phyloP scores from a whole-genome alignment of 2,888 invertebrate species.

The Apotomis capreana region DNA sequence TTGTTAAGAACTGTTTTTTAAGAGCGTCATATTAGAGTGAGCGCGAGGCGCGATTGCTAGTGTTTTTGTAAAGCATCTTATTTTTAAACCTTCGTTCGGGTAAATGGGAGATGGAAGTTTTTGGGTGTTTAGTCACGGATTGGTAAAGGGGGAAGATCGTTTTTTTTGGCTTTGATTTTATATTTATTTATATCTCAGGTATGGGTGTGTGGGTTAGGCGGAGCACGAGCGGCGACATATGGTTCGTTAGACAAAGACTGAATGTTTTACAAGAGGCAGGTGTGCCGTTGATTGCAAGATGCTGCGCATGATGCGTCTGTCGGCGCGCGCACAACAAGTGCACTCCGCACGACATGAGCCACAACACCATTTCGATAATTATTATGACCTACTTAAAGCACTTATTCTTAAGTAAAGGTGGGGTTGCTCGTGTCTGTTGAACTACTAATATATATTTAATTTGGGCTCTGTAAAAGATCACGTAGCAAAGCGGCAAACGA shows the following conservation, averaged over 20 bases:
- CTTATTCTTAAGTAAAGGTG: too few relatives aligned
- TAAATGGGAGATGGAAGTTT: conserved; percentile 72
- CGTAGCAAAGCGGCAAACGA: too few relatives aligned
- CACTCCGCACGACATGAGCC: conserved; percentile 7
- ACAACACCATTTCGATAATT: conserved; percentile 8
- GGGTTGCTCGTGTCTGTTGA: too few relatives aligned
- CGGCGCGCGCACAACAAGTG: conserved; percentile 40
- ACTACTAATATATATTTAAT: too few relatives aligned
- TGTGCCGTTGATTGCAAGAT: conserved; percentile 51
- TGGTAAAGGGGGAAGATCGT: conserved; percentile 69
- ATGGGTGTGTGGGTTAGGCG: conserved; percentile 49
- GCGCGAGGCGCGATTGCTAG: conserved; percentile 70
- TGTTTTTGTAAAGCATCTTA: conserved; percentile 72
- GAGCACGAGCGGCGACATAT: conserved; percentile 73
- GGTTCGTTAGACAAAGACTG: conserved; percentile 69
- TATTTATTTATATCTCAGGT: conserved; percentile 63
- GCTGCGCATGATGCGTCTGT: conserved; percentile 48
- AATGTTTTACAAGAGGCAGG: conserved; percentile 62
- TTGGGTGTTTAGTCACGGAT: conserved; percentile 75
- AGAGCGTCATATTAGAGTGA: conserved; percentile 78
- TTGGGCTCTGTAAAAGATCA: too few relatives aligned
- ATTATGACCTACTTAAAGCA: conserved; percentile 27
- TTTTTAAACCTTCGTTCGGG: conserved; percentile 75
- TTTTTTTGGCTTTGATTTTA: conserved; percentile 61
- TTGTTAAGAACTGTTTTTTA: conserved; percentile 78